Percentiles rank a stretch among this genome's conserved stretches.
These are phyloP conservation scores for Drosophila lacertosa DNA, from an alignment of 1,140 invertebrate species.

Conservation along the genomic window DNA sequence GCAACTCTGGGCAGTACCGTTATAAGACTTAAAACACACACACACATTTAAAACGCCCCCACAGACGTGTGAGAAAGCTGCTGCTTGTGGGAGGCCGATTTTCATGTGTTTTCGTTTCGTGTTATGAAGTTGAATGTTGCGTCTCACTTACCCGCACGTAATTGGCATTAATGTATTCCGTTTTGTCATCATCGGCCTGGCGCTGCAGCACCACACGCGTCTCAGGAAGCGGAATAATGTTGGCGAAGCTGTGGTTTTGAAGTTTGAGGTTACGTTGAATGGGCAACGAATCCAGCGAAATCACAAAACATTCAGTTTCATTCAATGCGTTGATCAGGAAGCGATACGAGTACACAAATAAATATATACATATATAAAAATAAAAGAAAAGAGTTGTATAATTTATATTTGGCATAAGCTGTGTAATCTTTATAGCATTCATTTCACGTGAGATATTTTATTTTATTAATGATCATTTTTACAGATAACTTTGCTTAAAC, in stretches of 20 bases:
- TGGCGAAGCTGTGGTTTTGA: slow-evolving; percentile 89
- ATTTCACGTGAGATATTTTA: neutral
- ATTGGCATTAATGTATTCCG: slow-evolving; percentile 97
- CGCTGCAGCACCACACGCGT: slow-evolving; percentile 91
- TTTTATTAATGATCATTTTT: neutral
- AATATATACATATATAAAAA: slow-evolving; percentile 1
- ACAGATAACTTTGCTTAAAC: neutral
- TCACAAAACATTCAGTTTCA: slow-evolving; percentile 1
- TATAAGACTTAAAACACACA: slow-evolving; percentile 13
- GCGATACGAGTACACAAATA: neutral
- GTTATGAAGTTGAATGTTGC: slow-evolving; percentile 18
- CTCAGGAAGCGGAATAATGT: slow-evolving; percentile 95
- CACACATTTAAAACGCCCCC: neutral
- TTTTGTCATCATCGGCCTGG: slow-evolving; percentile 89
- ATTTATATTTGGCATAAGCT: slow-evolving; percentile 10
- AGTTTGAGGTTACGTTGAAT: slow-evolving; percentile 50
- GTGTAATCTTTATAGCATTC: slow-evolving; percentile 9
- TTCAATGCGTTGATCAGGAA: slow-evolving; percentile 26
- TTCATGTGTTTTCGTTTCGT: slow-evolving; percentile 48
- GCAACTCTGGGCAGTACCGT: slow-evolving; percentile 29
- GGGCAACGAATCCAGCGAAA: slow-evolving; percentile 1
- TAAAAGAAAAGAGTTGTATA: slow-evolving; percentile 16
- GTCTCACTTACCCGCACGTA: slow-evolving; percentile 89
- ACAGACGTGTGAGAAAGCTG: slow-evolving; percentile 35
- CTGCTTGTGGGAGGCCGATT: slow-evolving; percentile 19